Evolutionary conservation across 2,113 vertebrate genomes (phyloP).

Genomic region (Gopherus evgoodei): DNA sequence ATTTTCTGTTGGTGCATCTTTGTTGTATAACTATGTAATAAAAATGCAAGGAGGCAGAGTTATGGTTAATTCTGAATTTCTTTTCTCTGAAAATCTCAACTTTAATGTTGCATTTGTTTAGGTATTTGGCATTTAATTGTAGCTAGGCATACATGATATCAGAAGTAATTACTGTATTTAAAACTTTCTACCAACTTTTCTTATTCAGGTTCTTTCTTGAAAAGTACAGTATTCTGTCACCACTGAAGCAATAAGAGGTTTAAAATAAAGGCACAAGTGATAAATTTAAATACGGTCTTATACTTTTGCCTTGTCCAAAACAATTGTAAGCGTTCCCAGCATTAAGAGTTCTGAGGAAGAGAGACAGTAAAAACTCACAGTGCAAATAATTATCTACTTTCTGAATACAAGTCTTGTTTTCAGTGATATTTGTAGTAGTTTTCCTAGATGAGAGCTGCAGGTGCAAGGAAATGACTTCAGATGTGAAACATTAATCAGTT

Average conservation of each 20-base stretch:
- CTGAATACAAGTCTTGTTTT: slow-evolving; percentile 73
- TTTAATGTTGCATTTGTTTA: slow-evolving; percentile 24
- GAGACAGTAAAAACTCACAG: slow-evolving; percentile 24
- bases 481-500: slow-evolving; percentile 70
- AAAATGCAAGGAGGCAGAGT: neutral
- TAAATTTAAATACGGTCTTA: slow-evolving; percentile 39
- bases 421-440: slow-evolving; percentile 61
- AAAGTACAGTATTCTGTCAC: neutral
- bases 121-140: slow-evolving; percentile 9
- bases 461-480: slow-evolving; percentile 77
- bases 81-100: slow-evolving; percentile 40
- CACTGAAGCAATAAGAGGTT: slow-evolving; percentile 41
- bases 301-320: slow-evolving; percentile 49
- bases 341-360: slow-evolving; percentile 15
- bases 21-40: neutral
- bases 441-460: slow-evolving; percentile 59
- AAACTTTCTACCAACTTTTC: neutral
- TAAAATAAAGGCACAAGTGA: slow-evolving; percentile 41
- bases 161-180: slow-evolving; percentile 35
- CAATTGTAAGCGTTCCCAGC: slow-evolving; percentile 44
- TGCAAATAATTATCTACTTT: slow-evolving; percentile 64
- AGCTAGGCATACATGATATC: slow-evolving; percentile 11
- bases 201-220: slow-evolving; percentile 49
- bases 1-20: neutral
- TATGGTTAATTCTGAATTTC: slow-evolving; percentile 34